Evolutionary conservation across 37 sponge, comb jelly and placozoan genomes (phyloP), one percentile per base, ranked within the genome.

Genomic region (Hexactinellida sp.): DNA sequence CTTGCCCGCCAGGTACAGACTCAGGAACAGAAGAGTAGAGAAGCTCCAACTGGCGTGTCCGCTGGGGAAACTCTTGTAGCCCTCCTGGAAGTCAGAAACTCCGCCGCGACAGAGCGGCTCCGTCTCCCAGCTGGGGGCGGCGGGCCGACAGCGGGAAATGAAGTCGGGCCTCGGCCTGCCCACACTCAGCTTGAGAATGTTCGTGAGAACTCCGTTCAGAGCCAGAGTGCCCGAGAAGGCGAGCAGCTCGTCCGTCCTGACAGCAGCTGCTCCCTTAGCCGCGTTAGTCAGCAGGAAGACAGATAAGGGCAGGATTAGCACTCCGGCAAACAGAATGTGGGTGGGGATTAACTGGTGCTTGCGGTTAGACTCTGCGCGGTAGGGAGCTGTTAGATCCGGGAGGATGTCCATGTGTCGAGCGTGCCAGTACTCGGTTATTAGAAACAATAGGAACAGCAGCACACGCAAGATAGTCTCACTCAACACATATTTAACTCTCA

Each of bases 31-130:
- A 7, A 63, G 76, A 63, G 76, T 63, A 63, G 28, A 23, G 13
- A 63, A 63, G 13, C 76, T 63, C 76, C 76, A 63, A 23, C 76
- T 63, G 30, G 76, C 21, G 76, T 63, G 76, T 63, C 76, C 76
- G 34, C 76, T 63, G 3, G 76, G 76, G 13, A 63, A 63, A 63
- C 76, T 63, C 76, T 63, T 63, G 76, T 63, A 63, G 3, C 76
- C 76, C 13, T 63, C 76, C 5, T 63, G 19, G 34, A 32, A 10
- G 5, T 1, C 13, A 25, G 30, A n/a, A 10, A 10, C 21, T 5
- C 13, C 76, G 3, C 76, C 76, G 5, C 19, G 13, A 63, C 76
- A 63, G 21, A 25, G 3, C 30, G 76, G 76, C 30, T 10, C 76
- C 13, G 34, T 32, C 34, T 63, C 13, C 76, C 76, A 63, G 5